These are phyloP conservation scores for Machimus rusticus DNA, from an alignment of 2,888 invertebrate species.

Conservation along the genomic window DNA sequence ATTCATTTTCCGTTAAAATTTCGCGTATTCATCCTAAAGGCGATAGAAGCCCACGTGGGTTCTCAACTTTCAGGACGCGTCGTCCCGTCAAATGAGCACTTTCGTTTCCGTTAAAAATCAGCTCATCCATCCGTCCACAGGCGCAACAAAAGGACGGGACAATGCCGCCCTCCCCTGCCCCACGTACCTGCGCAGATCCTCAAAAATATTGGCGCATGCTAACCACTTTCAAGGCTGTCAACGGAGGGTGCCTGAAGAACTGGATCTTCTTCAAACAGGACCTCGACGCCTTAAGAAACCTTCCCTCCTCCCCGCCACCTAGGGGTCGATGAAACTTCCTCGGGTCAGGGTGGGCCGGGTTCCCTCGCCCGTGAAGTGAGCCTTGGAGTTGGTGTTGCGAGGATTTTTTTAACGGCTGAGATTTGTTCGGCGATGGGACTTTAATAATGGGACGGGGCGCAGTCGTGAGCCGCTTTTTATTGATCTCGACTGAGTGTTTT, in stretches of 20 bases:
- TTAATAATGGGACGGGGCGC: not conserved
- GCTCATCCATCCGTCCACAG: slow-evolving; percentile 15
- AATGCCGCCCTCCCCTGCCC: not conserved
- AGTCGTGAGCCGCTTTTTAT: not conserved
- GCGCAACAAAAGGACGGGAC: not conserved
- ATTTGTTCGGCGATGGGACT: slow-evolving; percentile 1
- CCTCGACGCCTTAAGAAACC: not conserved
- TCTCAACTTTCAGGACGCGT: not conserved
- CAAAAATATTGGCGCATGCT: slow-evolving; percentile 23
- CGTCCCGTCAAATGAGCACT: slow-evolving; percentile 7
- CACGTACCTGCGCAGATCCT: slow-evolving; percentile 6
- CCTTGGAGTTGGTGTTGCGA: not conserved
- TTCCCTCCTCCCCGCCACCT: not conserved
- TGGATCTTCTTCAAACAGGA: not conserved
- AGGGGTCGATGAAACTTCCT: not conserved
- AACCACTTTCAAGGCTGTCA: slow-evolving; percentile 18
- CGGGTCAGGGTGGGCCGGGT: not conserved
- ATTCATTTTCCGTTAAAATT: not conserved
- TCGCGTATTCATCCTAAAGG: not conserved
- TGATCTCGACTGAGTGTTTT: not conserved
- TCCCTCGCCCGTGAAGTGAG: not conserved
- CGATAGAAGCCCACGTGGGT: not conserved
- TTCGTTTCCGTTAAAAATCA: slow-evolving; percentile 43
- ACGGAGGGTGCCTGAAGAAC: not conserved
- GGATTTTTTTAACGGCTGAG: not conserved